A percentile compares a stretch with the other conserved stretches of the same genome.
Evolutionary conservation across 2,113 vertebrate species (phyloP).

Genomic region (Mormyrus lacerda): DNA sequence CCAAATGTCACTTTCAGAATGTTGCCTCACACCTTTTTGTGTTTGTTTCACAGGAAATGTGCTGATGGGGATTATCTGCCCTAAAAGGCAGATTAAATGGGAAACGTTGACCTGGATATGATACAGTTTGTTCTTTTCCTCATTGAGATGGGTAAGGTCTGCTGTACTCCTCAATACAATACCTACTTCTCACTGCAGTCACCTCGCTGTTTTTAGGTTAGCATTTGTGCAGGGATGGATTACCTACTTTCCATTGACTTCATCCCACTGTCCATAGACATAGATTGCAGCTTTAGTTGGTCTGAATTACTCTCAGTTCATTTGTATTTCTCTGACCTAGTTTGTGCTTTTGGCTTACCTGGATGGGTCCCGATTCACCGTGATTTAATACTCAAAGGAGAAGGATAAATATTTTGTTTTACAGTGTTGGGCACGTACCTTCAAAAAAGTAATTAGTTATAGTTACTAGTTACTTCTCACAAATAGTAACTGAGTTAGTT

Average conservation of each 20-base stretch:
- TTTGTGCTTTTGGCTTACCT: neutral
- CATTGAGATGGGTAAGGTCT: neutral
- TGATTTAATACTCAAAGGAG: neutral
- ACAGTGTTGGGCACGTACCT: too few relatives aligned
- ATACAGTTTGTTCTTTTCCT: neutral
- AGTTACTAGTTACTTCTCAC: too few relatives aligned
- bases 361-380: neutral
- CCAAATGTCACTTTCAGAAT: conserved; percentile 5
- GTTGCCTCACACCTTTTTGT: neutral
- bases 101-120: neutral
- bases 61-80: neutral
- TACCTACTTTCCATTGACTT: neutral
- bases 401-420: neutral
- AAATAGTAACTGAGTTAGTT: too few relatives aligned
- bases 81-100: neutral
- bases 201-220: neutral
- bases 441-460: too few relatives aligned
- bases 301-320: neutral
- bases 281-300: neutral
- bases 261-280: neutral
- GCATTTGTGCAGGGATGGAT: neutral
- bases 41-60: neutral
- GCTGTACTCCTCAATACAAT: neutral
- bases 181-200: neutral
- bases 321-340: neutral